Percentiles rank a stretch among this genome's conserved stretches.
Evolutionary conservation across 2,888 invertebrate genomes (phyloP).

Genomic region (Chymomyza procnemis): DNA sequence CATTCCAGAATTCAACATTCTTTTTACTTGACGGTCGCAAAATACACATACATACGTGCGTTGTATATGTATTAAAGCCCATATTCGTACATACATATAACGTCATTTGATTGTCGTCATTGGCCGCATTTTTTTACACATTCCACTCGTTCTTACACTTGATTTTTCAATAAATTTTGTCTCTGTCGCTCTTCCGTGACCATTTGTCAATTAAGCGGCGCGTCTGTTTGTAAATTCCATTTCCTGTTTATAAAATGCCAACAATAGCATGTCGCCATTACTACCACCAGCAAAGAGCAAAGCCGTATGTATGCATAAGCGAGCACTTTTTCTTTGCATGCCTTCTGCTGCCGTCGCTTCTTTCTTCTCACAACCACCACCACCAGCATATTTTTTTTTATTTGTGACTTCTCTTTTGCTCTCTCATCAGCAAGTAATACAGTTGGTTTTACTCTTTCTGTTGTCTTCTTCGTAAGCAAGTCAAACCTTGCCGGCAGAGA

Average conservation of each 20-base stretch:
- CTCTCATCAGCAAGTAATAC: background rate
- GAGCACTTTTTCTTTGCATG: background rate
- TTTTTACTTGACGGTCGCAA: slow-evolving; percentile 2
- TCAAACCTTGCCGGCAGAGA: background rate
- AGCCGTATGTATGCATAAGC: background rate
- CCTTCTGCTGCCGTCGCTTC: no score
- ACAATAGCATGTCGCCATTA: background rate
- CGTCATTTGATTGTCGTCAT: slow-evolving; percentile 48
- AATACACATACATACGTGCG: background rate
- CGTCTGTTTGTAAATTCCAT: slow-evolving; percentile 70
- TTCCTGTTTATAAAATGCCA: slow-evolving; percentile 64
- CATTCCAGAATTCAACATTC: slow-evolving; percentile 66
- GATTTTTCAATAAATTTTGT: slow-evolving; percentile 59
- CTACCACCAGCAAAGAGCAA: background rate
- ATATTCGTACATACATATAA: background rate
- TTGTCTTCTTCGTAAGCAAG: background rate
- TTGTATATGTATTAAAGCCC: no score
- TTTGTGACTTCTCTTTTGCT: background rate
- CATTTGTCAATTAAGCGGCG: slow-evolving; percentile 67
- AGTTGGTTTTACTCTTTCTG: background rate
- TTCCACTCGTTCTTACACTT: slow-evolving; percentile 58
- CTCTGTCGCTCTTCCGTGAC: slow-evolving; percentile 38
- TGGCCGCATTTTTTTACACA: slow-evolving; percentile 72
- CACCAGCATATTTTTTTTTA: background rate
- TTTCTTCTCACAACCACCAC: background rate